Percentiles rank a stretch among this genome's conserved stretches.
Evolutionary conservation across 2,888 invertebrate species (phyloP).

Genomic region (Eupithecia subfuscata): DNA sequence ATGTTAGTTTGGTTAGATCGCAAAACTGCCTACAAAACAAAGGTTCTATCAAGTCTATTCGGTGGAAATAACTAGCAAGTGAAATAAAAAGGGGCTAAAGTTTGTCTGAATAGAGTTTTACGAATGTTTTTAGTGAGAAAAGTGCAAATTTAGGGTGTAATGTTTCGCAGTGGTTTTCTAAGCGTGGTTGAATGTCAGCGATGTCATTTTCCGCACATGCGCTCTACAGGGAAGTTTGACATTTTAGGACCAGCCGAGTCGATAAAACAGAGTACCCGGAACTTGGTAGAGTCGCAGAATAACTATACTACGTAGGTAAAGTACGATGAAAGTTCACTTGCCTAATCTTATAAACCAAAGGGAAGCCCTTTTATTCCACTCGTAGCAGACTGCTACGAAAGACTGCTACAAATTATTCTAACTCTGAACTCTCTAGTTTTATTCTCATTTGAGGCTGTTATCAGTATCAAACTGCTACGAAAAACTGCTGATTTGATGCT

Average conservation of each 20-base stretch:
- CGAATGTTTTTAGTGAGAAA: conserved; percentile 48
- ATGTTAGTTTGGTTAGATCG: conserved; percentile 53
- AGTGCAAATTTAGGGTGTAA: conserved; percentile 60
- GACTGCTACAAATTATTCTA: neutral
- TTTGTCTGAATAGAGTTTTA: conserved; percentile 37
- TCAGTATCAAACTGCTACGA: too few species aligned
- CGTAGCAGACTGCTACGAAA: too few species aligned
- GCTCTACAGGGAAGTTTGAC: conserved; percentile 62
- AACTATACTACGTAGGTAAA: neutral
- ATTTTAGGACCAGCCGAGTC: conserved; percentile 63
- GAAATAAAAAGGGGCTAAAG: conserved; percentile 26
- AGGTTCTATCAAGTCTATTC: conserved; percentile 38
- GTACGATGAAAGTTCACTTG: neutral
- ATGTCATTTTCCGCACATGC: conserved; percentile 73
- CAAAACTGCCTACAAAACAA: conserved; percentile 53
- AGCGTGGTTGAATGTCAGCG: conserved; percentile 71
- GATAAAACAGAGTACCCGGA: conserved; percentile 65
- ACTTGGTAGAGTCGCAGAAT: neutral
- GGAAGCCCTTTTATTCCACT: neutral
- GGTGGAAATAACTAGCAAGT: conserved; percentile 34
- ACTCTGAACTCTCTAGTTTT: neutral
- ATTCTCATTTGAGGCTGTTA: neutral
- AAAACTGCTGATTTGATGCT: too few species aligned
- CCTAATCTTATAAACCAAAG: neutral
- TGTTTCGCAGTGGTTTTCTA: conserved; percentile 66